Evolutionary conservation across 2,888 invertebrate genomes (phyloP), one percentile per base, ranked within the genome.

Genomic region (Melitaea athalia): DNA sequence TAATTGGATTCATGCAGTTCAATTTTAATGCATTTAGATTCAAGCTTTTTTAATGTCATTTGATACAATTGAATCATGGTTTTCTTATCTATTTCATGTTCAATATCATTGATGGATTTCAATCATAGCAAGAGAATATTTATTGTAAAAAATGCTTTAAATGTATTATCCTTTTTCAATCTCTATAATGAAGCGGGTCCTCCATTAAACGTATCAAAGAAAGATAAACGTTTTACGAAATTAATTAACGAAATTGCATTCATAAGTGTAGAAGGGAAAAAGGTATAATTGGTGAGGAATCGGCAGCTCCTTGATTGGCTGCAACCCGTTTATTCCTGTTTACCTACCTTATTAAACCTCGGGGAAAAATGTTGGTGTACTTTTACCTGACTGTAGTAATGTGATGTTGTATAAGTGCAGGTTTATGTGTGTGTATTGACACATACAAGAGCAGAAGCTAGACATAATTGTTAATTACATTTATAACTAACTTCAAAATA

Each of bases 241-340:
- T 53, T 65, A 65, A 60, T 60, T 60, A 59, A 64, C 59, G 49
- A 49, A 59, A 43, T 60, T 50, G 42, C 50, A 52, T 50, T 38
- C 62, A 62, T 50, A 62, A 62, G 62, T 62, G 50, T 38, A 62
- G 62, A 50, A n/a, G 62, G 31, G 50, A 38, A 50, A 62, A 61
- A 38, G 15, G 38, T 62, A 50, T 62, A 64, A 64, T 57, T 64
- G 63, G 55, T 53, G 57, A 64, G 38, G 63, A 63, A 17, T 57
- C 64, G 33, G 33, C 43, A 43, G 38, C 57, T 47, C 33, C 47
- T 64, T 55, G 64, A 64, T 57, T 64, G 64, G 57, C 33, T 57
- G 64, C 47, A 43, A 10, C 17, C 17, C 43, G 42, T 43, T 59
- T 15, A 55, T 57, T 64, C 33, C 45, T 64, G 43, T 63, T 64